These are phyloP conservation scores for Holotrichia oblita DNA, from an alignment of 1,140 invertebrate species.

Conservation along the genomic window DNA sequence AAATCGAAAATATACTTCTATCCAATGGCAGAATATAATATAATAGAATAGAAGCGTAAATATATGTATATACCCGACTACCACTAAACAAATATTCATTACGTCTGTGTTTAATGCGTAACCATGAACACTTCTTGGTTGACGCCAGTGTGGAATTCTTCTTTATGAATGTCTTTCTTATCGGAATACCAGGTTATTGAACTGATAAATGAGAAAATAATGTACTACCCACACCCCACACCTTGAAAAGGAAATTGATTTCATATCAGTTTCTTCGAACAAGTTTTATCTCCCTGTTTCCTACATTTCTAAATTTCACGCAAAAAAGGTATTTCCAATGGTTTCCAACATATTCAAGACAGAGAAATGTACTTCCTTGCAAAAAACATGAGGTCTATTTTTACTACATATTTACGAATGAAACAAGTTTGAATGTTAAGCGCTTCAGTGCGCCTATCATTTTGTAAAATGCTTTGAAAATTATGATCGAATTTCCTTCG, in stretches of 20 bases:
- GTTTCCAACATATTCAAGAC: background rate
- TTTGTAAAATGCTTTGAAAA: no score
- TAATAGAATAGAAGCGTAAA: no score
- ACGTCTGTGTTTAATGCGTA: no score
- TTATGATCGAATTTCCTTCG: no score
- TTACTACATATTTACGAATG: background rate
- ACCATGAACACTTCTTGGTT: no score
- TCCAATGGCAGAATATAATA: no score
- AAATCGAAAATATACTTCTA: no score
- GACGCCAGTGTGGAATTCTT: no score
- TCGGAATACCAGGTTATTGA: background rate
- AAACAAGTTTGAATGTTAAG: background rate
- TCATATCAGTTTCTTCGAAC: background rate
- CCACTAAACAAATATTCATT: no score
- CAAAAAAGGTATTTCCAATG: background rate
- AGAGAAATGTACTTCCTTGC: background rate
- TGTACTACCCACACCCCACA: background rate
- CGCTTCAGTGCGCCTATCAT: background rate
- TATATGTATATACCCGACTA: no score
- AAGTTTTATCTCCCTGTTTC: background rate
- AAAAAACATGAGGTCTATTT: background rate
- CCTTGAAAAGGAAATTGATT: background rate
- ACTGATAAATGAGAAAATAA: background rate
- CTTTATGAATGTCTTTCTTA: no score
- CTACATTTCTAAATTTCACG: background rate